Evolutionary conservation across 2,797 vertebrate species (phyloP), one percentile per base, ranked within the genome.

Genomic region (Luscinia luscinia): DNA sequence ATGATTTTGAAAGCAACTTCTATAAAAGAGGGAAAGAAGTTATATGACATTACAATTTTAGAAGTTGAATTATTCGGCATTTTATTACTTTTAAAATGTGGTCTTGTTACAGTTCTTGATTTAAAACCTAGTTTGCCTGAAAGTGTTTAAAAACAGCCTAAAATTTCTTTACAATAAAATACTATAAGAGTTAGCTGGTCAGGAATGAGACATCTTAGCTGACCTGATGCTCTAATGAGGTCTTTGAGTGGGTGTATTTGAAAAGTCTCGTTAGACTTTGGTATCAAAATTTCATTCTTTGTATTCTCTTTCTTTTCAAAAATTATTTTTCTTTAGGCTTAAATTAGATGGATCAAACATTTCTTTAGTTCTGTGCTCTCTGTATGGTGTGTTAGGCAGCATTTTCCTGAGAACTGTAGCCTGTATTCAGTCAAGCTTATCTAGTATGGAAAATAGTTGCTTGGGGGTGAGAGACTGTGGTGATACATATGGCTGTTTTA

Each of bases 401-500:
- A 0, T 91, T 78, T 84, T 93, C 18, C 55, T 36, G 58, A 70
- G 83, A 80, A n/a, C n/a, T 38, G 41, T 64, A 75, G 64, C 58
- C 36, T 74, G 32, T 61, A 32, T 82, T 90, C 68, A 55, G 38
- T 57, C 1, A 6, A 40, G 11, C 28, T 88, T 91, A 74, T 86
- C 74, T 90, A 12, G 67, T 51, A 62, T 34, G 85, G 93, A 84
- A 77, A 93, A 36, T 21, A 88, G 83, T 89, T 91, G 54, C 76
- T 66, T 46, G 73, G 26, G 68, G 58, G 30, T 84, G 74, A 80
- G 91, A 38, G 41, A 11, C 77, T 76, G 76, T 90, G 93, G 84
- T 66, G 91, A 87, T 96, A 84, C 45, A 90, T 91, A 77, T 67
- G 57, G 62, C 55, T 87, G 73, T 26, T 96, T 92, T 72, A 78